Conservation (phyloP, 2,113 vertebrate species). For the Nycticorax nycticorax region DNA sequence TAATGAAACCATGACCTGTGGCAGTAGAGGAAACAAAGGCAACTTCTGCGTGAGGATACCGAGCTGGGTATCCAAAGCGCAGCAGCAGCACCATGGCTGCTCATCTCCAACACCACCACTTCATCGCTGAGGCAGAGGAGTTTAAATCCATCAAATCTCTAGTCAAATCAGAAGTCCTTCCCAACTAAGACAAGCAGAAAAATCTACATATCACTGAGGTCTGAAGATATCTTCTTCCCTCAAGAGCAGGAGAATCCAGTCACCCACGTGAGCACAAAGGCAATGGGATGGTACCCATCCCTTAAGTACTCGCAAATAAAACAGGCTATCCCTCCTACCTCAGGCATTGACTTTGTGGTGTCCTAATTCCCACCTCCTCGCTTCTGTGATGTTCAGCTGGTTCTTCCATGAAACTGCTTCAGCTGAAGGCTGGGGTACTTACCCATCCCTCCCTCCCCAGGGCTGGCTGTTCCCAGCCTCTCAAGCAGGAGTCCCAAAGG, state of each 20-base stretch:
- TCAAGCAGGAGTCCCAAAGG: not conserved
- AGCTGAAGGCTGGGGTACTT: not conserved
- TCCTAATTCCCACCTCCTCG: not conserved
- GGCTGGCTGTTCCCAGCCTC: not conserved
- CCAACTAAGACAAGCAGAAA: not conserved
- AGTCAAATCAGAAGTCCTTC: not conserved
- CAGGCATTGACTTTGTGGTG: not conserved
- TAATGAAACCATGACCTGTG: not conserved
- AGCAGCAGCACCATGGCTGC: accelerated
- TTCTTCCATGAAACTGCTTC: not conserved
- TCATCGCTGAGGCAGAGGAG: not conserved
- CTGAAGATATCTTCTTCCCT: not conserved
- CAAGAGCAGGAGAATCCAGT: not conserved
- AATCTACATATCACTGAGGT: not conserved
- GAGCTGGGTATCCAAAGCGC: accelerated
- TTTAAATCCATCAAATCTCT: not conserved
- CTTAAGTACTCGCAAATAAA: not conserved
- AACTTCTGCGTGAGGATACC: not conserved
- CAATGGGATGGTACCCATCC: not conserved
- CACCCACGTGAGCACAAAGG: accelerated
- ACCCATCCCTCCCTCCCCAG: too few relatives aligned
- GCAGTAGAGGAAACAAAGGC: not conserved
- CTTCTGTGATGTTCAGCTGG: not conserved
- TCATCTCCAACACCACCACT: not conserved
- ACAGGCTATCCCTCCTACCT: not conserved